Base-by-base conservation (phyloP, 1,140 invertebrate species). In the Trichomalopsis sarcophagae region DNA sequence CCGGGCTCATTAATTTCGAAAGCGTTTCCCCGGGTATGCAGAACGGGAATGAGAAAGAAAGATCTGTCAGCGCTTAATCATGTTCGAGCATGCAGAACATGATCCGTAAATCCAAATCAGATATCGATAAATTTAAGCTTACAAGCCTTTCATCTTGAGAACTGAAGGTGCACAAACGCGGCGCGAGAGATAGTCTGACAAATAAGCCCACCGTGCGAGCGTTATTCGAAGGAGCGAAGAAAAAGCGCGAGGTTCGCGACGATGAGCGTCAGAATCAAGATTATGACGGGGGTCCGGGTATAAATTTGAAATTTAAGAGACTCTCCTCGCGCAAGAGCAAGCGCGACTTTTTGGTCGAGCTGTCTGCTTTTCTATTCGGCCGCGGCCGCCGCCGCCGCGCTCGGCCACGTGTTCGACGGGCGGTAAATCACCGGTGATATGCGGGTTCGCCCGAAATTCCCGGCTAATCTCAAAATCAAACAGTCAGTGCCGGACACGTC, bases 271-370 rank as follows among this genome's bases (percentile, higher is more conserved):
- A 91, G 89, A 92, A 91, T 91, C 89, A 92, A 92, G 92, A 93
- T 93, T 93, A 92, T 92, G 91, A 92, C 91, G 90, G 84, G 87
- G 85, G 87, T 87, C 87, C 87, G 89, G 89, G 84, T 90, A 93
- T 93, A 93, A 93, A 93, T 93, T 92, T 92, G 92, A 92, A 93
- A 93, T 93, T 93, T 93, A 92, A 93, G 92, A 92, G 88, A 91
- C 90, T 90, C 84, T 62, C 55, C 17, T 7, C 21, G 55, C 47
- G 55, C 50, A 17, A 55, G 17, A 55, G 87, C 77, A 36, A 36
- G 33, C 30, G 76, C 81, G 55, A 47, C 44, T 62, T 62, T 76
- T n/a, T 50, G 76, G 23, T 23, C 0, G 10, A 23, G 4, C 81
- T 74, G 66, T 13, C 73, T 50, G 44, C n/a, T 33, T 33, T 11